Conservation (phyloP, 1,140 invertebrate genomes). For the Lethrus apterus region DNA sequence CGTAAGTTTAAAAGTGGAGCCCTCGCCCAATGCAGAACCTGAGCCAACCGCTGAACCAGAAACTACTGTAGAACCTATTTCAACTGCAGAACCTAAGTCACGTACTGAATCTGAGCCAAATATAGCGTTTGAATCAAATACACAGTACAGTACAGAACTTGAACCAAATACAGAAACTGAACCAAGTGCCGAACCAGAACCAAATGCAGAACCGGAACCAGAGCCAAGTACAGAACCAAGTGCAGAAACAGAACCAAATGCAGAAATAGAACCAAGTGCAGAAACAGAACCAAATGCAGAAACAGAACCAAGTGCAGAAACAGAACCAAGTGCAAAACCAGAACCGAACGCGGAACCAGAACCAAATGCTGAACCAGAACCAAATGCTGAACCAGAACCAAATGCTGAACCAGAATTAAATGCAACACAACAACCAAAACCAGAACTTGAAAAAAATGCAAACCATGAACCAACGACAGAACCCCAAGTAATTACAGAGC, state of each 20-base stretch:
- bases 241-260: conserved; percentile 22
- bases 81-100: conserved; percentile 17
- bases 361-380: conserved; percentile 28
- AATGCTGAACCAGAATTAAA: conserved; percentile 36
- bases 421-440: conserved; percentile 35
- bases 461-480: conserved; percentile 28
- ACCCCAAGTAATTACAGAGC: conserved; percentile 32
- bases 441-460: conserved; percentile 30
- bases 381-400: conserved; percentile 38
- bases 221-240: conserved; percentile 24
- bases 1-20: conserved; percentile 11
- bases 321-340: conserved; percentile 9
- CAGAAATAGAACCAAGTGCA: conserved; percentile 13
- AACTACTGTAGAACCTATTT: conserved; percentile 21
- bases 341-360: conserved; percentile 39
- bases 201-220: conserved; percentile 11
- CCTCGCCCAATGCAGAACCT: conserved; percentile 16
- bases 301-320: conserved; percentile 12
- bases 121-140: background rate
- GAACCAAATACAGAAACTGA: conserved; percentile 16
- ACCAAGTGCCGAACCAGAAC: conserved; percentile 14
- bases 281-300: conserved; percentile 12
- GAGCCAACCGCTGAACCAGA: conserved; percentile 19
- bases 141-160: background rate
- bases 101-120: conserved; percentile 15